phyloP scores from a whole-genome alignment of 2,113 vertebrate species.

The Vireo altiloquus region DNA sequence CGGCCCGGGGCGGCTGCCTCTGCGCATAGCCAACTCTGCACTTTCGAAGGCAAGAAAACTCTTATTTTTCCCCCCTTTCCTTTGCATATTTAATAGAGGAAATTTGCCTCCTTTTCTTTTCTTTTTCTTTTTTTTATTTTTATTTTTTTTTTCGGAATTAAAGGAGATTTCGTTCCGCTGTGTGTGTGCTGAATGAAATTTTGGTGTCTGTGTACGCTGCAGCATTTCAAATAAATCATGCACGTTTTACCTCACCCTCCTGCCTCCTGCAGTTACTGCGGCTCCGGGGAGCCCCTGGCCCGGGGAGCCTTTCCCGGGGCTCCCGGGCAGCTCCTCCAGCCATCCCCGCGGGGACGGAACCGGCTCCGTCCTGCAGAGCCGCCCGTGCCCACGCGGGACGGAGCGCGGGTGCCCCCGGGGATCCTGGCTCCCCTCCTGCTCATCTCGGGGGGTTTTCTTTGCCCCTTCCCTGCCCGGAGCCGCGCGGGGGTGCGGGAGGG shows the following conservation, averaged over 20 bases:
- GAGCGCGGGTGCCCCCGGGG: background rate
- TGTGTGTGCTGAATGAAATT: constrained; percentile 76
- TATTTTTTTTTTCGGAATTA: background rate
- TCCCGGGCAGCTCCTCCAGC: background rate
- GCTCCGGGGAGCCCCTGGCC: background rate
- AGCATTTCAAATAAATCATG: constrained; percentile 91
- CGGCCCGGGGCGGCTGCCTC: background rate
- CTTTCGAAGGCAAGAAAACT: constrained; percentile 77
- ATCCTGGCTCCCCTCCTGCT: background rate
- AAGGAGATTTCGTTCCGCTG: constrained; percentile 74
- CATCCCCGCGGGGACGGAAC: background rate
- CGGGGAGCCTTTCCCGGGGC: background rate
- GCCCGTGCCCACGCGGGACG: background rate
- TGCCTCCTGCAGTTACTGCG: constrained; percentile 26
- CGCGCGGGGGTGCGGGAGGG: background rate
- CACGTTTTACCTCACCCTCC: constrained; percentile 86
- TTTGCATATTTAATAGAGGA: constrained; percentile 47
- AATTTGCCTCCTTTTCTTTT: background rate
- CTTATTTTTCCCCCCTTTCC: background rate
- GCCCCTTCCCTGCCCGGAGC: background rate
- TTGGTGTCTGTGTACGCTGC: constrained; percentile 87
- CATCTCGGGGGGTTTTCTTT: accelerated
- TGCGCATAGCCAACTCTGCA: constrained; percentile 70
- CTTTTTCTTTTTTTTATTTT: background rate
- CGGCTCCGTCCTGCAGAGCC: background rate